These are phyloP conservation scores for Leucoptera coffeella DNA, from an alignment of 2,888 invertebrate genomes.

Conservation along the genomic window DNA sequence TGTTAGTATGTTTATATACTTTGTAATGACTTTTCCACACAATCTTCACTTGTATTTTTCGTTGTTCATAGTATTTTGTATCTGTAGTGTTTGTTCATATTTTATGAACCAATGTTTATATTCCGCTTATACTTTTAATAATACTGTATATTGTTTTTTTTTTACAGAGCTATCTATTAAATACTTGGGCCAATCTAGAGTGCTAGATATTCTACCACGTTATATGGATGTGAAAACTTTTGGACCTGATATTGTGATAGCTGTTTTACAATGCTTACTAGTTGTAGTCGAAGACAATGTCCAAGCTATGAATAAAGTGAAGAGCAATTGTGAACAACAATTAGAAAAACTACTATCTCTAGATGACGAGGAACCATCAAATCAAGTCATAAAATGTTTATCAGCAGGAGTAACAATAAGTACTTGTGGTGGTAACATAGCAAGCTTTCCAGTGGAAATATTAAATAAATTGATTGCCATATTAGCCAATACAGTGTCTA, in stretches of 20 bases:
- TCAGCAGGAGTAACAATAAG: slow-evolving; percentile 55
- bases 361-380: slow-evolving; percentile 27
- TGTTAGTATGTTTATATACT: no score
- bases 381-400: slow-evolving; percentile 47
- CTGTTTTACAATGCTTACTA: slow-evolving; percentile 61
- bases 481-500: slow-evolving; percentile 42
- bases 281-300: slow-evolving; percentile 68
- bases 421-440: slow-evolving; percentile 33
- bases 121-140: no score
- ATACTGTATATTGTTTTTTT: no score
- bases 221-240: slow-evolving; percentile 55
- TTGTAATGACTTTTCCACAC: no score
- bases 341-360: slow-evolving; percentile 27
- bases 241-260: slow-evolving; percentile 49
- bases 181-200: slow-evolving; percentile 57
- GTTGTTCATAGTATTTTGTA: no score
- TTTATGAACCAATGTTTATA: no score
- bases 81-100: no score
- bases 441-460: slow-evolving; percentile 28
- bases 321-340: slow-evolving; percentile 33
- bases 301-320: slow-evolving; percentile 47
- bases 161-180: slow-evolving; percentile 55
- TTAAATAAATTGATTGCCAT: slow-evolving; percentile 42
- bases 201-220: slow-evolving; percentile 53
- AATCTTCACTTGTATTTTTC: no score